Conservation (phyloP, 2,797 vertebrate genomes). For the Microctenopoma stevenorrisi region DNA sequence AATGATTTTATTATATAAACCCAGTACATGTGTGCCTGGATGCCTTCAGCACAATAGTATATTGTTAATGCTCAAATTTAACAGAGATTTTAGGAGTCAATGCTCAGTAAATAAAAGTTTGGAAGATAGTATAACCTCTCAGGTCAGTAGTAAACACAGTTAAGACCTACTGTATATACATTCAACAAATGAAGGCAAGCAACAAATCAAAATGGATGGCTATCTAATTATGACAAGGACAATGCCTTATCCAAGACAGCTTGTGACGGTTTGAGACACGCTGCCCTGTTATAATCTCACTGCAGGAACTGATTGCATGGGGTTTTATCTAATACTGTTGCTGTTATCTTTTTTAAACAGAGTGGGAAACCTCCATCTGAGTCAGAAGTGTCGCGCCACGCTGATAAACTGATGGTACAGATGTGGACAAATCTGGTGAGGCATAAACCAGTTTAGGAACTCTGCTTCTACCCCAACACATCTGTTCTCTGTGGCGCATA, state of each 20-base stretch:
- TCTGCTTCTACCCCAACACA: background rate
- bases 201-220: background rate
- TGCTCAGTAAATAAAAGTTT: too few relatives aligned
- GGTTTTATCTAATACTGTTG: slow-evolving; percentile 10
- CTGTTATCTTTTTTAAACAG: slow-evolving; percentile 52
- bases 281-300: background rate
- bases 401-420: slow-evolving; percentile 69
- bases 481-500: slow-evolving; percentile 15
- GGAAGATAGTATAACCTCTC: too few relatives aligned
- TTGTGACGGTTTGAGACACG: background rate
- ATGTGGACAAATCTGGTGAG: slow-evolving; percentile 80
- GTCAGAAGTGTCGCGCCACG: slow-evolving; percentile 38
- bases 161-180: too few relatives aligned
- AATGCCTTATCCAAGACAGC: too few relatives aligned
- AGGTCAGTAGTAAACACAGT: too few relatives aligned
- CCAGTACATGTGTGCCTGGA: background rate
- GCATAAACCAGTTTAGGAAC: background rate
- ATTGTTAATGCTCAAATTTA: too few relatives aligned
- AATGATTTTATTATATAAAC: too few relatives aligned
- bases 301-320: background rate
- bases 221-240: too few relatives aligned
- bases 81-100: too few relatives aligned
- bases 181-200: background rate
- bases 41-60: too few relatives aligned
- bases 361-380: slow-evolving; percentile 41